Conservation (phyloP, 2,113 vertebrate genomes). For the Haplochromis burtoni region DNA sequence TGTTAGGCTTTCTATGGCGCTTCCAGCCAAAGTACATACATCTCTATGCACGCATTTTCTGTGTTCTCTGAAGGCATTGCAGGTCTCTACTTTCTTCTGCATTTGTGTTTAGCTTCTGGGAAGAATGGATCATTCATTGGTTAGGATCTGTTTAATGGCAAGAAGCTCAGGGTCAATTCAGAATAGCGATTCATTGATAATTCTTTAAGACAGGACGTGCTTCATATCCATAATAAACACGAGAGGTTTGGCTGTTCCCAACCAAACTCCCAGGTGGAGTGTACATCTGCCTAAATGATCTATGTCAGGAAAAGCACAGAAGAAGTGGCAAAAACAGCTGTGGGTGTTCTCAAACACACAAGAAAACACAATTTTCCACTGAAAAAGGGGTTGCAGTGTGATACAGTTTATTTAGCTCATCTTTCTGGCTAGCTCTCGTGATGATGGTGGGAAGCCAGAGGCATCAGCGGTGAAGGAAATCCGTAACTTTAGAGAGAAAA, state of each 20-base stretch:
- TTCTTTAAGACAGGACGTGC: slow-evolving; percentile 37
- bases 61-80: not conserved
- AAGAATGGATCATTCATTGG: not conserved
- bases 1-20: not conserved
- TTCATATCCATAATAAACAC: slow-evolving; percentile 30
- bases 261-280: slow-evolving; percentile 26
- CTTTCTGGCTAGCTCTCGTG: slow-evolving; percentile 7
- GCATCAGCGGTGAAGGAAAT: slow-evolving; percentile 12
- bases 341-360: slow-evolving; percentile 1
- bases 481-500: not conserved
- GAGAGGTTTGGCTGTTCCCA: not conserved
- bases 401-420: slow-evolving; percentile 19
- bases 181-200: not conserved
- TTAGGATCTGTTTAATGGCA: not conserved
- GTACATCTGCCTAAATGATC: slow-evolving; percentile 44
- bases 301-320: slow-evolving; percentile 11
- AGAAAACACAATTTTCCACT: slow-evolving; percentile 38
- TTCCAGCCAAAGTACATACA: not conserved
- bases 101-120: not conserved
- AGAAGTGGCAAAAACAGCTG: slow-evolving; percentile 55
- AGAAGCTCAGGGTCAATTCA: not conserved
- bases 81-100: not conserved
- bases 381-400: not conserved
- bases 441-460: slow-evolving; percentile 15
- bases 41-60: not conserved